Evolutionary conservation across 2,797 vertebrate genomes (phyloP).

Genomic region (Tragopan temminckii): DNA sequence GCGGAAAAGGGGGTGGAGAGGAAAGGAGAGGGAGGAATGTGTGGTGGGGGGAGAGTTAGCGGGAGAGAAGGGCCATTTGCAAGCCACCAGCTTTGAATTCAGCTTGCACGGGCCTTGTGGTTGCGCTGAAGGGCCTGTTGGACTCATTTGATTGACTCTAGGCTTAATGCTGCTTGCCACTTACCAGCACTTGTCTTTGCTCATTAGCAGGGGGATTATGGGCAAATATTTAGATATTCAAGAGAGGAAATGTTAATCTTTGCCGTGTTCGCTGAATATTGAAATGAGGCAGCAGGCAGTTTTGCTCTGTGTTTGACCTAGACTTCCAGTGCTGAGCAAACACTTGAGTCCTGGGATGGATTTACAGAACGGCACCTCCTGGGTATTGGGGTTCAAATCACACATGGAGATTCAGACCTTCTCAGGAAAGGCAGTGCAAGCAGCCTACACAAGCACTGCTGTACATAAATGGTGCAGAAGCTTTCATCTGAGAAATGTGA

Average conservation of each 20-base stretch:
- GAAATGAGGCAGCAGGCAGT: constrained; percentile 64
- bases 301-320: constrained; percentile 54
- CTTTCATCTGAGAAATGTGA: neutral
- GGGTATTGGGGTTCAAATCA: neutral
- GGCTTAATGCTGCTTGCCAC: constrained; percentile 94
- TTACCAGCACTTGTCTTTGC: constrained; percentile 96
- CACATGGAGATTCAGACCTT: neutral
- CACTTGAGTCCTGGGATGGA: neutral
- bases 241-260: constrained; percentile 89
- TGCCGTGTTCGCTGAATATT: constrained; percentile 74
- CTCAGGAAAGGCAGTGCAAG: neutral
- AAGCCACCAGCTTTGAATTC: constrained; percentile 88
- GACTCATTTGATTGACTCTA: constrained; percentile 93
- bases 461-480: neutral
- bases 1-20: constrained; percentile 57
- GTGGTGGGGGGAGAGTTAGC: constrained; percentile 47
- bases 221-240: constrained; percentile 81
- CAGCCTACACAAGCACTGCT: neutral
- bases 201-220: constrained; percentile 90
- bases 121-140: constrained; percentile 86
- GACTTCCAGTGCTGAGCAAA: neutral
- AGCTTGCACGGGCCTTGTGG: constrained; percentile 88
- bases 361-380: neutral
- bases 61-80: constrained; percentile 81
- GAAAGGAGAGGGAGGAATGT: constrained; percentile 38